Evolutionary conservation across 2,797 vertebrate species (phyloP).

Genomic region (Falco berigora): DNA sequence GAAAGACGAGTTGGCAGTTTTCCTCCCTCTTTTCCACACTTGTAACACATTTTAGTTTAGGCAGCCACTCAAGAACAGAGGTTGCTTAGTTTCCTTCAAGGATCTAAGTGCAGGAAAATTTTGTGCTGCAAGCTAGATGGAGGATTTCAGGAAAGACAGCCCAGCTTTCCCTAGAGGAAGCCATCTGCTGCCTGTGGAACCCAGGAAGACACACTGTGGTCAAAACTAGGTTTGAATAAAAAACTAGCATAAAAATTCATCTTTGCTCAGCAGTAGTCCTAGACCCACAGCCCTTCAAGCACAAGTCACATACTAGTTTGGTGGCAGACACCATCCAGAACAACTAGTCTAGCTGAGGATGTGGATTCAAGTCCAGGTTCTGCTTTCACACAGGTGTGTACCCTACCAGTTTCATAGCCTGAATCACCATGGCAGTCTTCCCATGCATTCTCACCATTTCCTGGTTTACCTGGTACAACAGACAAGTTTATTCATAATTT

Average conservation of each 20-base stretch:
- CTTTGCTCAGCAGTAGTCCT: not conserved
- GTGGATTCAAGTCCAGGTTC: not conserved
- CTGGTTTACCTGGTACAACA: not conserved
- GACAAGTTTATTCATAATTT: not conserved
- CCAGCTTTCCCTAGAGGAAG: not conserved
- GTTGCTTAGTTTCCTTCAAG: not conserved
- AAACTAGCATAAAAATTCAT: not conserved
- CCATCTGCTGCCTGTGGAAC: not conserved
- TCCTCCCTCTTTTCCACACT: not conserved
- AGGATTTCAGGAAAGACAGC: not conserved
- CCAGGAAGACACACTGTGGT: not conserved
- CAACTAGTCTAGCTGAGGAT: not conserved
- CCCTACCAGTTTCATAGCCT: not conserved
- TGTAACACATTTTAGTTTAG: not conserved
- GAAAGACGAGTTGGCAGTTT: not conserved
- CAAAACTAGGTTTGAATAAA: not conserved
- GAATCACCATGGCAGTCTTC: not conserved
- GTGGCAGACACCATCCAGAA: not conserved
- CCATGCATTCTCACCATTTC: not conserved
- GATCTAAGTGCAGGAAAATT: not conserved
- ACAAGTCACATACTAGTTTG: accelerated
- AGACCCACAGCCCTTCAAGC: not conserved
- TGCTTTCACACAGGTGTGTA: not conserved
- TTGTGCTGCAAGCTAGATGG: not conserved
- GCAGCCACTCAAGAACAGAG: not conserved